A percentile compares a stretch with the other conserved stretches of the same genome.
Evolutionary conservation across 2,888 invertebrate species (phyloP).

Genomic region (Drosophila meridionalis): DNA sequence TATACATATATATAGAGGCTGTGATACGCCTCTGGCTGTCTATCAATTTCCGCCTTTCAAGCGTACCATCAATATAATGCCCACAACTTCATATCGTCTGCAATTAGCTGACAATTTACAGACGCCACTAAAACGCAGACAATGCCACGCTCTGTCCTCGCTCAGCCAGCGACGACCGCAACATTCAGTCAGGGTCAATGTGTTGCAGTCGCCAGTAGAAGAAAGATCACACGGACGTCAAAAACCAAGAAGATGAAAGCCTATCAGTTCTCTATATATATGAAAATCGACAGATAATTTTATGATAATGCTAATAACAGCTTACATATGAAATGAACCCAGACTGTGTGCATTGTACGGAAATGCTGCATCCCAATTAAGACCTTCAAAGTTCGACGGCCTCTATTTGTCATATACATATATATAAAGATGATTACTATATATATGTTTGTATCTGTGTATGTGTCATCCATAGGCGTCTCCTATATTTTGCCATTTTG

Average conservation of each 20-base stretch:
- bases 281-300: constrained; percentile 48
- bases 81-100: constrained; percentile 16
- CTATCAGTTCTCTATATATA: constrained; percentile 13
- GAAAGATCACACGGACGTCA: constrained; percentile 41
- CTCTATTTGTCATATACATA: constrained; percentile 20
- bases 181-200: constrained; percentile 69
- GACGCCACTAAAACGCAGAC: constrained; percentile 51
- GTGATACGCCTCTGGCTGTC: background rate
- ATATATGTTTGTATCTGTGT: constrained; percentile 6
- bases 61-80: constrained; percentile 25
- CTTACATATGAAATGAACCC: constrained; percentile 28
- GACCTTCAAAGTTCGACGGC: constrained; percentile 43
- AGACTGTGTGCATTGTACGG: constrained; percentile 33
- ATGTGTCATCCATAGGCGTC: constrained; percentile 3
- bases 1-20: background rate
- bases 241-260: constrained; percentile 46
- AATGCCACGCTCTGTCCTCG: constrained; percentile 61
- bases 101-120: constrained; percentile 63
- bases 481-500: constrained; percentile 31
- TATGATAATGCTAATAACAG: constrained; percentile 55
- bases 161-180: constrained; percentile 21
- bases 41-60: constrained; percentile 59
- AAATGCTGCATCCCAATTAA: constrained; percentile 41
- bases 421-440: background rate
- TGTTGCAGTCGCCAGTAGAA: constrained; percentile 55